These are phyloP conservation scores for Cephus cinctus DNA, from an alignment of 1,140 invertebrate genomes.

Conservation along the genomic window DNA sequence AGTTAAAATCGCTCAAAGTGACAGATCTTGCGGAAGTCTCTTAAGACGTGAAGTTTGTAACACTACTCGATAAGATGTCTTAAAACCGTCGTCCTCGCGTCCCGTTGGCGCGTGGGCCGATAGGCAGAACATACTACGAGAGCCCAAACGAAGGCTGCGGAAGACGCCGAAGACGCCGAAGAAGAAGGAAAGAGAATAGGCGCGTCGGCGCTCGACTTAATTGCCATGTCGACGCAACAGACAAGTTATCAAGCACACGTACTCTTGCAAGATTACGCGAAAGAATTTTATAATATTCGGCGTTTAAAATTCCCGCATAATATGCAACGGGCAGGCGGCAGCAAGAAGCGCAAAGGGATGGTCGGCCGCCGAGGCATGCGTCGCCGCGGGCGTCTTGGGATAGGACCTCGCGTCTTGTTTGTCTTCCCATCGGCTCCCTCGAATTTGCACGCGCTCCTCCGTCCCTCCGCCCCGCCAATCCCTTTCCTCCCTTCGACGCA, in stretches of 20 bases:
- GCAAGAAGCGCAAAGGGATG: slow-evolving; percentile 33
- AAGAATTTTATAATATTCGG: slow-evolving; percentile 52
- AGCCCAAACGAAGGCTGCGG: no score
- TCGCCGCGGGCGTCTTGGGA: slow-evolving; percentile 47
- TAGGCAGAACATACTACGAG: no score
- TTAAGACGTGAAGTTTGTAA: no score
- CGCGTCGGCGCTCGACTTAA: not conserved
- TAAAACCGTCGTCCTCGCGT: no score
- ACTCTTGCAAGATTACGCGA: slow-evolving; percentile 36
- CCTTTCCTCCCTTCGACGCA: no score
- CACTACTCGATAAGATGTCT: no score
- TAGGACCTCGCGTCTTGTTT: slow-evolving; percentile 49
- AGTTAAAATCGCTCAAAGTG: no score
- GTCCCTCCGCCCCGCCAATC: no score
- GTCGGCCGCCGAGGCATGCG: slow-evolving; percentile 37
- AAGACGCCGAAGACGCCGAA: no score
- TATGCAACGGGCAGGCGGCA: slow-evolving; percentile 26
- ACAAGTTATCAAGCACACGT: no score
- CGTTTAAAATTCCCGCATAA: slow-evolving; percentile 52
- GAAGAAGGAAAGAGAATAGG: not conserved
- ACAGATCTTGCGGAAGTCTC: no score
- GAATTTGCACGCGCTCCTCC: slow-evolving; percentile 17
- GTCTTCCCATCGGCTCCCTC: slow-evolving; percentile 40
- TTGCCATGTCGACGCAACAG: not conserved
- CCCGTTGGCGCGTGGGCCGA: no score